Evolutionary conservation across 2,113 vertebrate genomes (phyloP), one percentile per base, ranked within the genome.

Genomic region (Trematocara marginatum): DNA sequence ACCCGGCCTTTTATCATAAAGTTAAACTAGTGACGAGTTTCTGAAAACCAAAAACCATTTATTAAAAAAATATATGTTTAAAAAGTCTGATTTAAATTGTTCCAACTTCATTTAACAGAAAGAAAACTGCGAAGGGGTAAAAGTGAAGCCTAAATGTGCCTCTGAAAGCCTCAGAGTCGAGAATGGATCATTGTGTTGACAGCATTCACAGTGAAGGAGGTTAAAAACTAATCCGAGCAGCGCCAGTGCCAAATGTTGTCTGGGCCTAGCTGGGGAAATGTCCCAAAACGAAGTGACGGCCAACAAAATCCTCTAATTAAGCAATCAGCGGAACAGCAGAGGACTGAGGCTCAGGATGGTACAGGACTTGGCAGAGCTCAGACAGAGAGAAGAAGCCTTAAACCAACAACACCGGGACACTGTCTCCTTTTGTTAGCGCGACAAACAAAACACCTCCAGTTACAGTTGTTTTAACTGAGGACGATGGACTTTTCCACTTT

Each of bases 231-330:
- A 40, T 84, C 20, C 40, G 23, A 61, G 82, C 3, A 49, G 13
- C 4, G 7, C 6, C 5, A 6, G 10, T 51, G 80, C 76, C 64
- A 80, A 80, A 51, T 10, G 20, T 31, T 6, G 51, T 10, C 34
- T 45, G 34, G 4, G 45, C 26, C 45, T 23, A 5, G 23, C 13
- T 9, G 61, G 47, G 10, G 10, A 6, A 35, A 8, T 1, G 6
- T 80, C 40, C 66, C 6, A 3, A 59, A 71, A 20, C 1, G 3
- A 35, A 81, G 35, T 5, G 35, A 18, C 40, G 1, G 49, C 61
- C 83, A 84, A 83, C 42, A 7, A 20, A 86, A 81, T 47, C 79
- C 47, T 79, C 49, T 79, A 40, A 38, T 80, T 69, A 52, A 78
- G 64, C 26, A 71, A 82, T 83, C 71, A 79, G 74, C 49, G 1